Conservation (phyloP, 2,888 invertebrate species). For the Acleris sparsana region DNA sequence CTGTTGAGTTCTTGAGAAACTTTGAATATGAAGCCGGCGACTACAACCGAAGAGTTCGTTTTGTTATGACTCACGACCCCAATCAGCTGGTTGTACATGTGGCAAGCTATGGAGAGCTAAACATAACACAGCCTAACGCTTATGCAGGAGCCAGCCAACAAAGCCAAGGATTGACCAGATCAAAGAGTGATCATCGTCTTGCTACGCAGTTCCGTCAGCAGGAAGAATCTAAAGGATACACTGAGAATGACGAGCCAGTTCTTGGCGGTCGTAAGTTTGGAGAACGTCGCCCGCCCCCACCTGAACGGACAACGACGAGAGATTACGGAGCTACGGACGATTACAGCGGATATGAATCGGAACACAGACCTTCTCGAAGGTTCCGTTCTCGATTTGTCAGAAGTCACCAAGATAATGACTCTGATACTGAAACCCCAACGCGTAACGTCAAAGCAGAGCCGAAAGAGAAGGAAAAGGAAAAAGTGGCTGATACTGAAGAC, state of each 20-base stretch:
- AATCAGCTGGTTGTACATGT: slow-evolving; percentile 95
- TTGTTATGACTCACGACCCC: slow-evolving; percentile 95
- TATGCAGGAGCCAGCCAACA: slow-evolving; percentile 85
- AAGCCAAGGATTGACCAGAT: slow-evolving; percentile 92
- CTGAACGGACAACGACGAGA: slow-evolving; percentile 73
- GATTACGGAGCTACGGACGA: slow-evolving; percentile 86
- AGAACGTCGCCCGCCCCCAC: slow-evolving; percentile 85
- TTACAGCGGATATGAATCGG: slow-evolving; percentile 88
- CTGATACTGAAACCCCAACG: slow-evolving; percentile 87
- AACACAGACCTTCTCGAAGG: slow-evolving; percentile 85
- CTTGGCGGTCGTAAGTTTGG: slow-evolving; percentile 91
- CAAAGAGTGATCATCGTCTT: slow-evolving; percentile 96
- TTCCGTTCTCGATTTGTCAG: slow-evolving; percentile 89
- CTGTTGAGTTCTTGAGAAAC: slow-evolving; percentile 96
- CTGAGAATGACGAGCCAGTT: slow-evolving; percentile 87
- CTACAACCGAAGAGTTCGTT: slow-evolving; percentile 92
- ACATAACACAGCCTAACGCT: slow-evolving; percentile 87
- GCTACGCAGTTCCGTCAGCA: slow-evolving; percentile 94
- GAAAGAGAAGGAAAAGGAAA: slow-evolving; percentile 84
- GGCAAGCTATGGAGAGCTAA: slow-evolving; percentile 94
- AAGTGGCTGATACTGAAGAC: slow-evolving; percentile 94
- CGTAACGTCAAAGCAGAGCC: slow-evolving; percentile 87
- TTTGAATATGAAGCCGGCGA: slow-evolving; percentile 97
- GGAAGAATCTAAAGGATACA: slow-evolving; percentile 87
- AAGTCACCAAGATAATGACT: slow-evolving; percentile 89